These are phyloP conservation scores for Drosophila hamatofila DNA, from an alignment of 2,888 invertebrate species.

Conservation along the genomic window DNA sequence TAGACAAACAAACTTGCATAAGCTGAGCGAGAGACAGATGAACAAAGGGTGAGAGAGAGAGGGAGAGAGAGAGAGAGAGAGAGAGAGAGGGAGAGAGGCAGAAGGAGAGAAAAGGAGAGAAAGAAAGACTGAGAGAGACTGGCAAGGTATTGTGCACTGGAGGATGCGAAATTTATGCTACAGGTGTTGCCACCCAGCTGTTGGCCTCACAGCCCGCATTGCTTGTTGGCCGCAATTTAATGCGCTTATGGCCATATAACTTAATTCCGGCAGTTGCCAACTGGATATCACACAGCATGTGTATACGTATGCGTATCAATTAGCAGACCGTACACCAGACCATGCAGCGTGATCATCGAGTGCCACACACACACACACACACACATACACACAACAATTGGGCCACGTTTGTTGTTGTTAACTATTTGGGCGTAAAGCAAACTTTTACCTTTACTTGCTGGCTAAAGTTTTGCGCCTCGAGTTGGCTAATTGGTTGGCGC, in stretches of 20 bases:
- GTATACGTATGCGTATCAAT: conserved; percentile 35
- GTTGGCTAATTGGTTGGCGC: conserved; percentile 16
- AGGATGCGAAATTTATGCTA: conserved; percentile 61
- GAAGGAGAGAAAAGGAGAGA: background rate
- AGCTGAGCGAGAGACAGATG: conserved; percentile 12
- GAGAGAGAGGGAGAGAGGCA: background rate
- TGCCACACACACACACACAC: conserved; percentile 5
- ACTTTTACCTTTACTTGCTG: conserved; percentile 6
- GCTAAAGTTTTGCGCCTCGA: background rate
- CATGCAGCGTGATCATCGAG: background rate
- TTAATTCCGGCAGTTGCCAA: conserved; percentile 33
- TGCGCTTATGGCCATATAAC: conserved; percentile 49
- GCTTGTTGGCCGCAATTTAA: conserved; percentile 62
- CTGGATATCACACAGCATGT: background rate
- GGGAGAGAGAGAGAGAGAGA: background rate
- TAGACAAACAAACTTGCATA: conserved; percentile 49
- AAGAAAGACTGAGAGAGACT: background rate
- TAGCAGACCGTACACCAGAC: conserved; percentile 1
- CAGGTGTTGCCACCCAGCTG: conserved; percentile 60
- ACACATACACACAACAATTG: background rate
- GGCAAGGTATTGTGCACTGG: background rate
- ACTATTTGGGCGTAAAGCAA: conserved; percentile 13
- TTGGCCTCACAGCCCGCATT: conserved; percentile 14
- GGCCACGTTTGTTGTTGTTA: background rate
- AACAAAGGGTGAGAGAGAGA: no score